phyloP scores from a whole-genome alignment of 2,797 vertebrate species.

The Austrolebias charrua region DNA sequence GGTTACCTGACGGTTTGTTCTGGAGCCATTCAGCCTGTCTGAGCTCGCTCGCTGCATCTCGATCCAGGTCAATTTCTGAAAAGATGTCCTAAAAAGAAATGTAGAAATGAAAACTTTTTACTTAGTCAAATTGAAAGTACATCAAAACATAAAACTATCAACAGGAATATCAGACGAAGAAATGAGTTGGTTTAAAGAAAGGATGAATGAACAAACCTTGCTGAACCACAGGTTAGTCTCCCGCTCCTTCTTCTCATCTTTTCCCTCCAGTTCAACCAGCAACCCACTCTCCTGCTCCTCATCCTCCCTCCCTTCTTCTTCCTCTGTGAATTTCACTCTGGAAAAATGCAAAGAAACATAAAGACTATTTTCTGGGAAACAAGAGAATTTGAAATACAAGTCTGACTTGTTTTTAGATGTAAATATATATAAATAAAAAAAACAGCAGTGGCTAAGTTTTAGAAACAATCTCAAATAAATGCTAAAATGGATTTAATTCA shows the following conservation, averaged over 20 bases:
- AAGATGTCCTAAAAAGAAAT: constrained; percentile 83
- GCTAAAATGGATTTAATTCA: too few species aligned
- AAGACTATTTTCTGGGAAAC: neutral
- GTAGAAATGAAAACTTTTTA: neutral
- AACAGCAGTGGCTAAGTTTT: too few species aligned
- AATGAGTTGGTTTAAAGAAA: neutral
- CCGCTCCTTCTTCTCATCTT: constrained; percentile 81
- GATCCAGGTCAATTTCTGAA: constrained; percentile 85
- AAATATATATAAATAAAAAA: too few species aligned
- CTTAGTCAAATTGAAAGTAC: neutral
- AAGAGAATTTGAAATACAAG: too few species aligned
- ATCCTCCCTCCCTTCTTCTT: constrained; percentile 67
- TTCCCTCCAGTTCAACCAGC: constrained; percentile 87
- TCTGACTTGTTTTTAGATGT: neutral
- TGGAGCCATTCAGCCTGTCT: constrained; percentile 82
- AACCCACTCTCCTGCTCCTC: constrained; percentile 80
- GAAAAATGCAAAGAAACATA: constrained; percentile 9
- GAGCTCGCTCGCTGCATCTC: constrained; percentile 85
- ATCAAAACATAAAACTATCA: neutral
- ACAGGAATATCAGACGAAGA: neutral
- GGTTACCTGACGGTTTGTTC: constrained; percentile 48
- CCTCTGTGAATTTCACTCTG: constrained; percentile 75
- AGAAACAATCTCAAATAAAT: too few species aligned
- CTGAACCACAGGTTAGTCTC: constrained; percentile 92
- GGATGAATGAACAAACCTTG: constrained; percentile 78